Conservation (phyloP, 2,797 vertebrate species). For the Poeciliopsis presidionis region DNA sequence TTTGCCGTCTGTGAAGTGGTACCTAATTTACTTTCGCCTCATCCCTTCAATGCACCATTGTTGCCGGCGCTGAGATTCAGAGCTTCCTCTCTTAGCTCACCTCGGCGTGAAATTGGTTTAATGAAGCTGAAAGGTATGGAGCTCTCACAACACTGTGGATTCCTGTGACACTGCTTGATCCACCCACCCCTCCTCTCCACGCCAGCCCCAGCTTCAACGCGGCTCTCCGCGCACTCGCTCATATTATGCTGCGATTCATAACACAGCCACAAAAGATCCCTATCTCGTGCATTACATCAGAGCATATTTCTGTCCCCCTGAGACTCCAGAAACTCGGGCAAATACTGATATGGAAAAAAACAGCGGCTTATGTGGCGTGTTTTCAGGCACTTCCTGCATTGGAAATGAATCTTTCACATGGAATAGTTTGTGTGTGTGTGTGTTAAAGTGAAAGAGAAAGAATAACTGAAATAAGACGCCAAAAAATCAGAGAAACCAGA, state of each 20-base stretch:
- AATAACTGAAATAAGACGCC: slow-evolving; percentile 8
- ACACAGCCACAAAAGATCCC: slow-evolving; percentile 95
- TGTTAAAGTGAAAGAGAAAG: slow-evolving; percentile 19
- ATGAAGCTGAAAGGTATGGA: slow-evolving; percentile 99
- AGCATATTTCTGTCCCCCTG: slow-evolving; percentile 91
- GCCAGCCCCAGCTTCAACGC: slow-evolving; percentile 28
- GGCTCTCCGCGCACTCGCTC: slow-evolving; percentile 84
- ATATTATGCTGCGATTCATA: slow-evolving; percentile 96
- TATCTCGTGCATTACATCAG: slow-evolving; percentile 96
- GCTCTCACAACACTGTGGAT: slow-evolving; percentile 98
- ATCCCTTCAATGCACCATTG: slow-evolving; percentile 99
- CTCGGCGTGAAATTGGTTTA: slow-evolving; percentile 99
- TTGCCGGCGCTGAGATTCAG: slow-evolving; percentile 91
- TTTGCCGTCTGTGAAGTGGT: slow-evolving; percentile 97
- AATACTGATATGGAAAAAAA: slow-evolving; percentile 67
- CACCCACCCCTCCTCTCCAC: slow-evolving; percentile 69
- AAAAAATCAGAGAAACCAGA: slow-evolving; percentile 12
- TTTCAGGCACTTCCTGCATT: slow-evolving; percentile 64
- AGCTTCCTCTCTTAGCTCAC: slow-evolving; percentile 99
- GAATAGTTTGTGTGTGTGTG: slow-evolving; percentile 4
- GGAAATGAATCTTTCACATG: slow-evolving; percentile 36
- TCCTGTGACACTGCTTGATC: slow-evolving; percentile 95
- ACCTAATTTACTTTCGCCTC: slow-evolving; percentile 99
- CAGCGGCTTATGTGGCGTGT: slow-evolving; percentile 60
- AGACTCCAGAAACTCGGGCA: slow-evolving; percentile 82